Conservation (phyloP, 2,888 invertebrate genomes). For the Portevinia maculata region DNA sequence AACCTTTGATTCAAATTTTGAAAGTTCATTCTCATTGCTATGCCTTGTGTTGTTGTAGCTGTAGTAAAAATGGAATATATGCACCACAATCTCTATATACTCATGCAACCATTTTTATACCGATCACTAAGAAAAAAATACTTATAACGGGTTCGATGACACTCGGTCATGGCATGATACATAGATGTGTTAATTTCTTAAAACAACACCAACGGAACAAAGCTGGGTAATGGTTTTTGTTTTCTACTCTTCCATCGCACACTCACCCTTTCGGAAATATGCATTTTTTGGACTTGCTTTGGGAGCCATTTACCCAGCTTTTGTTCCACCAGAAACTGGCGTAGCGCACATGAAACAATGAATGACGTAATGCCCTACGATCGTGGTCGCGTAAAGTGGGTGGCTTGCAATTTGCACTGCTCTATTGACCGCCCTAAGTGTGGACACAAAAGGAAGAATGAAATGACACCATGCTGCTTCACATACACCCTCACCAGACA, state of each 20-base stretch:
- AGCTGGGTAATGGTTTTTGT: neutral
- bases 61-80: neutral
- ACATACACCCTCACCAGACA: slow-evolving; percentile 24
- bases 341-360: slow-evolving; percentile 42
- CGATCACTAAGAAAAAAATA: slow-evolving; percentile 43
- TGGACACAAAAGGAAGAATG: slow-evolving; percentile 58
- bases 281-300: slow-evolving; percentile 46
- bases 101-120: slow-evolving; percentile 43
- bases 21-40: slow-evolving; percentile 66
- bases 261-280: slow-evolving; percentile 12
- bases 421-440: slow-evolving; percentile 22
- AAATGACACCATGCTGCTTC: slow-evolving; percentile 38
- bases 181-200: slow-evolving; percentile 71
- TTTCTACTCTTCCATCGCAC: neutral
- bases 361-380: slow-evolving; percentile 65
- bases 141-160: slow-evolving; percentile 56
- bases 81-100: slow-evolving; percentile 31
- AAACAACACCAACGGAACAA: slow-evolving; percentile 55
- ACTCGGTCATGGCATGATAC: slow-evolving; percentile 42
- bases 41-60: slow-evolving; percentile 43
- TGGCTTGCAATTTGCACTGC: slow-evolving; percentile 48
- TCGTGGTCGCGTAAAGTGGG: slow-evolving; percentile 59
- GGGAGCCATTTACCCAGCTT: slow-evolving; percentile 31
- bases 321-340: slow-evolving; percentile 36
- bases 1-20: slow-evolving; percentile 36